phyloP scores from a whole-genome alignment of 2,888 invertebrate species.

The Rhagonycha lutea region DNA sequence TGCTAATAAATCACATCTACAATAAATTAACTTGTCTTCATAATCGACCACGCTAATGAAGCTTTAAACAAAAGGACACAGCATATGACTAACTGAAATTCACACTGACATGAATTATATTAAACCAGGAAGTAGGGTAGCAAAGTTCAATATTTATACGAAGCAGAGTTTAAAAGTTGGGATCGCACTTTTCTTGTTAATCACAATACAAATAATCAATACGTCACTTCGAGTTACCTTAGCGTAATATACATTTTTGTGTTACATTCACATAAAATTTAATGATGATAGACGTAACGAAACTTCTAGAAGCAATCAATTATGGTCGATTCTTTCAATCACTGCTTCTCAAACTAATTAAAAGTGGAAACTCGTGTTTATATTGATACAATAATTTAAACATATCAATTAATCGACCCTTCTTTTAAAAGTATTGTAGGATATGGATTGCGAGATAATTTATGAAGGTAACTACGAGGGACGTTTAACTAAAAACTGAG shows the following conservation, averaged over 20 bases:
- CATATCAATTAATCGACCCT: background rate
- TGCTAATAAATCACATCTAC: constrained; percentile 12
- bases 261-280: background rate
- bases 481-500: background rate
- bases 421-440: background rate
- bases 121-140: constrained; percentile 42
- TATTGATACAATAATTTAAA: background rate
- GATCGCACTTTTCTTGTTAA: constrained; percentile 8
- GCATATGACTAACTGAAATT: constrained; percentile 33
- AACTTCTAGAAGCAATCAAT: background rate
- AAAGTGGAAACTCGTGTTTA: background rate
- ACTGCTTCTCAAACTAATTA: background rate
- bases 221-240: constrained; percentile 7
- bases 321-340: background rate
- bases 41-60: constrained; percentile 7
- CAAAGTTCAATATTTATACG: constrained; percentile 39
- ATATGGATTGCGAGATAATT: background rate
- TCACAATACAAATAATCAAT: constrained; percentile 6
- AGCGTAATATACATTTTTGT: background rate
- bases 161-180: constrained; percentile 30
- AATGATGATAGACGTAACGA: background rate
- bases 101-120: constrained; percentile 38
- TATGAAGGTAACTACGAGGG: background rate
- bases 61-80: constrained; percentile 17
- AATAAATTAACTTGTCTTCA: constrained; percentile 9